A percentile compares a stretch with the other conserved stretches of the same genome.
Evolutionary conservation across 2,113 vertebrate species (phyloP).

Genomic region (Zapornia atra): DNA sequence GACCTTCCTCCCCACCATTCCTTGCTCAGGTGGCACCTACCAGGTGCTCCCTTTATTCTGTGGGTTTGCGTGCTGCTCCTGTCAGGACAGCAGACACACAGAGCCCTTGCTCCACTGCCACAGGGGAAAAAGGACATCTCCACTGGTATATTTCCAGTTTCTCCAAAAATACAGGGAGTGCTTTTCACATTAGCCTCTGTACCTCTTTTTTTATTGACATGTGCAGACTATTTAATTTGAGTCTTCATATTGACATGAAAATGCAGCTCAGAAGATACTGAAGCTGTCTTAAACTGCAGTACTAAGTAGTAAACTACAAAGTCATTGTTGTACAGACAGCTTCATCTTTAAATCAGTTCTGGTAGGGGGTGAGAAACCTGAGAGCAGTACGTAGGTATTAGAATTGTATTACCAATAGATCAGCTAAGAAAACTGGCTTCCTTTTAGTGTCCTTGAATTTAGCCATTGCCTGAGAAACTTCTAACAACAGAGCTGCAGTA

Average conservation of each 20-base stretch:
- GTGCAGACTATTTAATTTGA: background rate
- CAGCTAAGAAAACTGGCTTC: constrained; percentile 39
- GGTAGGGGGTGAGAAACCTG: background rate
- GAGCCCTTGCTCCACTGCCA: background rate
- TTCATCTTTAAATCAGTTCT: background rate
- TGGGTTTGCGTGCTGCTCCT: background rate
- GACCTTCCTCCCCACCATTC: background rate
- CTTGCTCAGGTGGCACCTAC: background rate
- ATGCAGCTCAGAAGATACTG: constrained; percentile 1
- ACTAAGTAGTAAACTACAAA: background rate
- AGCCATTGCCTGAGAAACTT: constrained; percentile 43
- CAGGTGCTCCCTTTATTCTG: background rate
- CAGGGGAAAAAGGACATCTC: background rate
- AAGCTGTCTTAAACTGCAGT: background rate
- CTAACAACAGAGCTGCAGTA: constrained; percentile 41
- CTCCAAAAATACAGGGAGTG: background rate
- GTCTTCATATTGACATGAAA: background rate
- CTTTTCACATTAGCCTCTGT: background rate
- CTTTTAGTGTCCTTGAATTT: constrained; percentile 46
- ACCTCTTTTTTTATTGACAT: background rate
- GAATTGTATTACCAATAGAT: constrained; percentile 44
- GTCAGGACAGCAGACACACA: background rate
- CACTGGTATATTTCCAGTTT: background rate
- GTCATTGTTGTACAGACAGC: background rate
- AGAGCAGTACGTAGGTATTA: background rate